These are phyloP conservation scores for Acleris cristana DNA, from an alignment of 2,888 invertebrate genomes.

Conservation along the genomic window DNA sequence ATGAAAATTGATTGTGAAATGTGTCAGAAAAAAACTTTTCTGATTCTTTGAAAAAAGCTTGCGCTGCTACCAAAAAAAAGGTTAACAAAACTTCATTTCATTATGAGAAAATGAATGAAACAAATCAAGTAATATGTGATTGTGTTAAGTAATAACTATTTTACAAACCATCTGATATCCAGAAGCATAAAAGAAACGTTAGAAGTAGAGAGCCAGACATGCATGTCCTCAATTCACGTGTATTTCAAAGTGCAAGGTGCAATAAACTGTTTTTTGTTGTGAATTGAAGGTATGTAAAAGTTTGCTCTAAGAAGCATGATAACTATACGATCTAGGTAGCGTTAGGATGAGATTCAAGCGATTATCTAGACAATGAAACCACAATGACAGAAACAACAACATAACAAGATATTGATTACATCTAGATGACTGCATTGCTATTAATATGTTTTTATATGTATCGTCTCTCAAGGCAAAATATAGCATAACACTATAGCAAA, in stretches of 20 bases:
- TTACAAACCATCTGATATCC: slow-evolving; percentile 27
- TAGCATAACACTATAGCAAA: too few species aligned
- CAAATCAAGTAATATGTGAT: not conserved
- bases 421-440: slow-evolving; percentile 36
- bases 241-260: slow-evolving; percentile 56
- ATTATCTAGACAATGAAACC: slow-evolving; percentile 9
- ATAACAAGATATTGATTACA: not conserved
- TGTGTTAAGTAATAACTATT: not conserved
- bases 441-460: not conserved
- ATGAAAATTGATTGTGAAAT: too few species aligned
- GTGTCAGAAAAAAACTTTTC: too few species aligned
- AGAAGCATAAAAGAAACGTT: slow-evolving; percentile 34
- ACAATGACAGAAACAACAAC: slow-evolving; percentile 7
- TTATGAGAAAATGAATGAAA: not conserved
- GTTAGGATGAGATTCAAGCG: slow-evolving; percentile 45
- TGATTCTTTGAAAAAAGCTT: too few species aligned
- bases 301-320: slow-evolving; percentile 80
- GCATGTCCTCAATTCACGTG: slow-evolving; percentile 80
- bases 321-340: slow-evolving; percentile 58
- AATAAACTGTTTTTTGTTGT: slow-evolving; percentile 56
- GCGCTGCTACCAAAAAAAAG: not conserved
- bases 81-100: not conserved
- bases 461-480: too few species aligned
- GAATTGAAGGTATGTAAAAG: slow-evolving; percentile 80
- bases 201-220: slow-evolving; percentile 80